Percentiles rank a stretch among this genome's conserved stretches.
phyloP scores from a whole-genome alignment of 1,140 invertebrate species.

The Venustaconcha ellipsiformis region DNA sequence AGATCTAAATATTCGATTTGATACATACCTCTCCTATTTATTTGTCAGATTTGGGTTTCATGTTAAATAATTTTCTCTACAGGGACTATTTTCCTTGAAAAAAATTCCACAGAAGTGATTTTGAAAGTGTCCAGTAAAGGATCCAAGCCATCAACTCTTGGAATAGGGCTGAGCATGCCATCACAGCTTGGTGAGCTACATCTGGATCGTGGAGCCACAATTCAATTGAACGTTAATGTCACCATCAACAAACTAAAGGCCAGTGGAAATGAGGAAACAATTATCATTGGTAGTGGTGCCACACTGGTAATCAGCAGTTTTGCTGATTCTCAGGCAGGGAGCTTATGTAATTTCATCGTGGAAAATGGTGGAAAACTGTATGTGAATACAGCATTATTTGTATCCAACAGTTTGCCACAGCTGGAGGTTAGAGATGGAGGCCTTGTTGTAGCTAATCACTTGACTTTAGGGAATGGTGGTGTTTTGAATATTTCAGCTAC shows the following conservation, averaged over 20 bases:
- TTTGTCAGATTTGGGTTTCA: background rate
- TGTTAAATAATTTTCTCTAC: background rate
- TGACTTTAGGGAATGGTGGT: slow-evolving; percentile 37
- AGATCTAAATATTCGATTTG: no score
- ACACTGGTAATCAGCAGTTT: slow-evolving; percentile 10
- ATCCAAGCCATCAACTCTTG: slow-evolving; percentile 14
- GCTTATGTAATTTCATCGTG: background rate
- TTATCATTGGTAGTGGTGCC: slow-evolving; percentile 10
- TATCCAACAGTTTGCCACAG: slow-evolving; percentile 21
- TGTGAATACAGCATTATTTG: slow-evolving; percentile 18
- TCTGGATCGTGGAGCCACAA: slow-evolving; percentile 30
- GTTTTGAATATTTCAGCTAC: slow-evolving; percentile 29
- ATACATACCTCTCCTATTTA: background rate
- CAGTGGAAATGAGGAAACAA: slow-evolving; percentile 27
- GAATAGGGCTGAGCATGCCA: background rate
- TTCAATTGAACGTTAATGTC: slow-evolving; percentile 24
- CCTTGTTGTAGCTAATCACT: slow-evolving; percentile 14
- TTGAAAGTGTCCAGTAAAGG: slow-evolving; percentile 31
- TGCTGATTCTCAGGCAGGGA: background rate
- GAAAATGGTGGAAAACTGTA: slow-evolving; percentile 10
- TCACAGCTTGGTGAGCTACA: slow-evolving; percentile 23
- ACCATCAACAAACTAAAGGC: slow-evolving; percentile 22
- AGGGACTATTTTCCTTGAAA: no score
- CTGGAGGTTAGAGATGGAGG: slow-evolving; percentile 30
- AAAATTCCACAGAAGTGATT: background rate